phyloP scores from a whole-genome alignment of 2,888 invertebrate genomes.

The Escarpia spicata region DNA sequence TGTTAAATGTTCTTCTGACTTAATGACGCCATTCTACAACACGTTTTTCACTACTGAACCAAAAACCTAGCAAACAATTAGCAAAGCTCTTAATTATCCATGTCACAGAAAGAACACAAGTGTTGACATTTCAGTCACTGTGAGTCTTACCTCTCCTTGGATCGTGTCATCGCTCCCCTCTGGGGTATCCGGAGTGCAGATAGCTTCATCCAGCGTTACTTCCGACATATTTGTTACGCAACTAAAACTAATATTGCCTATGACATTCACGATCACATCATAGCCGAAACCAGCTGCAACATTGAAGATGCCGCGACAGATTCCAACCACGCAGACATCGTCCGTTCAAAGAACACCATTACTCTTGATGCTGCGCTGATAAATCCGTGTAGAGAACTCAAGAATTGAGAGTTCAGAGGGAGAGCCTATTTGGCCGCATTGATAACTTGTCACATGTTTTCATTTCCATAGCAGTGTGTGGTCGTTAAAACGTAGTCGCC shows the following conservation, averaged over 20 bases:
- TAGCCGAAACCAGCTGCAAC: neutral
- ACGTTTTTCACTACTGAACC: neutral
- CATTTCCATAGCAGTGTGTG: neutral
- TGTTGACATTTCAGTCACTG: neutral
- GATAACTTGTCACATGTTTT: neutral
- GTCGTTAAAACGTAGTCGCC: neutral
- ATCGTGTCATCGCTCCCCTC: neutral
- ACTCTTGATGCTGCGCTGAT: neutral
- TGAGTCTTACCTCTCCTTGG: neutral
- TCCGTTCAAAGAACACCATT: neutral
- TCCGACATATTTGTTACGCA: neutral
- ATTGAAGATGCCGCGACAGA: neutral
- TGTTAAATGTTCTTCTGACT: neutral
- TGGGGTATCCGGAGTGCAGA: neutral
- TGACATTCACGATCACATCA: neutral
- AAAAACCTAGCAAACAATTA: neutral
- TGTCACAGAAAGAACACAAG: neutral
- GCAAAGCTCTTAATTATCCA: neutral
- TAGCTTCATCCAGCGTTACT: neutral
- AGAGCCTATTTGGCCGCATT: neutral
- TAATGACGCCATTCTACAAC: neutral
- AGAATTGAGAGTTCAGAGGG: neutral
- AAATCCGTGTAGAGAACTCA: neutral
- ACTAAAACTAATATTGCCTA: neutral
- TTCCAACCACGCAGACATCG: neutral